Percentiles rank a stretch among this genome's conserved stretches.
Conservation (phyloP, 37 sponge, comb jelly and placozoan genomes). For the Tethya wilhelma region DNA sequence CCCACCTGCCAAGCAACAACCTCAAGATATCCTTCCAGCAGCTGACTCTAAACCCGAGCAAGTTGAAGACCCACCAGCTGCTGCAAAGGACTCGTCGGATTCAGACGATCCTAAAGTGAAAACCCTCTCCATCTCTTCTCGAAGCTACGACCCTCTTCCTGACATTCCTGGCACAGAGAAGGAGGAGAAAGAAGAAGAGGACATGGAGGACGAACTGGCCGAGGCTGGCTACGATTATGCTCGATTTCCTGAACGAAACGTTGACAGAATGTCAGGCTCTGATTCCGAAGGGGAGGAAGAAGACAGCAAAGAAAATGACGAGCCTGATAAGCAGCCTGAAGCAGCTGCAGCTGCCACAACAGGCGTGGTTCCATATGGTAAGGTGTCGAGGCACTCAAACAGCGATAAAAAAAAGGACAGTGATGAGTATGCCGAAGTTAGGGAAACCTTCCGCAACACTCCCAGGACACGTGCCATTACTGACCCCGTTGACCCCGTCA, state of each 20-base stretch:
- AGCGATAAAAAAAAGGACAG: background rate
- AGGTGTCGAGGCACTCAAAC: slow-evolving; percentile 17
- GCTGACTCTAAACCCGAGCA: no score
- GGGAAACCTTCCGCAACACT: background rate
- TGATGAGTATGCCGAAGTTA: slow-evolving; percentile 47
- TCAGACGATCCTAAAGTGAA: no score
- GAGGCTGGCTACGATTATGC: slow-evolving; percentile 36
- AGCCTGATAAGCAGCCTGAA: slow-evolving; percentile 8
- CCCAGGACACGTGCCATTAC: slow-evolving; percentile 37
- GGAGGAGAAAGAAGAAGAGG: slow-evolving; percentile 26
- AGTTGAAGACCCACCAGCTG: no score
- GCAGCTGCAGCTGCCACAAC: background rate
- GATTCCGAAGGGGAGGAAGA: slow-evolving; percentile 5
- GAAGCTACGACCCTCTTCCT: slow-evolving; percentile 22
- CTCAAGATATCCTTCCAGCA: no score
- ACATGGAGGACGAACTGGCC: no score
- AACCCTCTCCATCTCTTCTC: background rate
- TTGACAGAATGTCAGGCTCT: background rate
- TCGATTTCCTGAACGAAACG: background rate
- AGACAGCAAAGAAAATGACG: background rate
- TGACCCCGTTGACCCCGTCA: slow-evolving; percentile 34
- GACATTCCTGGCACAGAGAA: slow-evolving; percentile 18
- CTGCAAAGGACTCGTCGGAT: no score
- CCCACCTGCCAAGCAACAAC: no score
- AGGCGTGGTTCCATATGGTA: slow-evolving; percentile 16